Base-by-base conservation (phyloP, 1,140 invertebrate genomes). In the Orchesella cincta region DNA sequence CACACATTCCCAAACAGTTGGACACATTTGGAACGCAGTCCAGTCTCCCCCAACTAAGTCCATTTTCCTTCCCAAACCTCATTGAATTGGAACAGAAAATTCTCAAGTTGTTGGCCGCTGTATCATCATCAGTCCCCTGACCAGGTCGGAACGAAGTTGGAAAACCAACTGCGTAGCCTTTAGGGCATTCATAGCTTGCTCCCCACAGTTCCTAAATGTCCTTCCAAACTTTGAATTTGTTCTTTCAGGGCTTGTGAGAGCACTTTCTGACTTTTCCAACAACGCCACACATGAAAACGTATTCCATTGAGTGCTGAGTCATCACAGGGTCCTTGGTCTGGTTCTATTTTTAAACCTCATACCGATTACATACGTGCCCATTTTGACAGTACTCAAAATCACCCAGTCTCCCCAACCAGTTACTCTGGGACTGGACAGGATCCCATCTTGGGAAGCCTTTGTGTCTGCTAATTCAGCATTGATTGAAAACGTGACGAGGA, bases 301-400 rank as follows among this genome's bases (percentile, higher is more conserved):
- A 81, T 70, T 12, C 52, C 78, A 57, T 81, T 81, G 8, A 81
- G 70, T 18, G 75, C 80, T 12, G 77, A 73, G 35, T 81, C 80
- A 51, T 81, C 80, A n/a, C n/a, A n/a, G 31, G 70, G 29, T 77
- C 51, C n/a, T n/a, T n/a, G n/a, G n/a, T n/a, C n/a, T 33, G 39
- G 34, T 54, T 81, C 73, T 1, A 74, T 39, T 35, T 77, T n/a
- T n/a, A n/a, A n/a, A n/a, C n/a, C n/a, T n/a, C n/a, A n/a, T n/a
- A n/a, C n/a, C n/a, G n/a, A n/a, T n/a, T n/a, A n/a, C n/a, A n/a
- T n/a, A n/a, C n/a, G n/a, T n/a, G n/a, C n/a, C n/a, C n/a, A n/a
- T n/a, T n/a, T n/a, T n/a, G n/a, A n/a, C n/a, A n/a, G n/a, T n/a
- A n/a, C n/a, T n/a, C n/a, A n/a, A n/a, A n/a, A n/a, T n/a, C n/a